Percentiles rank a stretch among this genome's conserved stretches.
Evolutionary conservation across 1,140 invertebrate species (phyloP).

Genomic region (Drosophila pectinifera): DNA sequence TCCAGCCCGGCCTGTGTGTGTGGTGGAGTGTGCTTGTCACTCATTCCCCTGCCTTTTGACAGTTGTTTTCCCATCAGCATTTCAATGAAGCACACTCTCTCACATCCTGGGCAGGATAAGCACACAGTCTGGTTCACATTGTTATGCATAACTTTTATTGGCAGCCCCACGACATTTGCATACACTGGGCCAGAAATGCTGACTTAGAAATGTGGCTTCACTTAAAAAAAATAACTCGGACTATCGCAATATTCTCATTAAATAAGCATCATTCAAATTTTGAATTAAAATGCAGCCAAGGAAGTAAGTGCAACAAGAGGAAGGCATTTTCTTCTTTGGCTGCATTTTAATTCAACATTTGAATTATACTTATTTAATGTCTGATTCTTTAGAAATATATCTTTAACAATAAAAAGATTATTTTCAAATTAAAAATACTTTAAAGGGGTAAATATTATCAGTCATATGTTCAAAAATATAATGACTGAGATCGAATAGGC

Average conservation of each 20-base stretch:
- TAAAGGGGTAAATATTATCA: too few relatives aligned
- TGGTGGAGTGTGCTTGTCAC: conserved; percentile 44
- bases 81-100: conserved; percentile 65
- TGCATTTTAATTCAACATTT: too few relatives aligned
- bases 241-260: neutral
- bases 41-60: conserved; percentile 76
- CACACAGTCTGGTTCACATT: conserved; percentile 43
- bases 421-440: too few relatives aligned
- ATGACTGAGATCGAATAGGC: too few relatives aligned
- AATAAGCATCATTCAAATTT: too few relatives aligned
- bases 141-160: conserved; percentile 76
- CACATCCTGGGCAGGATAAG: neutral
- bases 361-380: neutral
- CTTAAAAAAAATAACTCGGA: neutral
- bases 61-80: conserved; percentile 75
- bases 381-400: neutral
- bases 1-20: conserved; percentile 11
- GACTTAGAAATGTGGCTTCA: conserved; percentile 9
- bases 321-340: too few relatives aligned
- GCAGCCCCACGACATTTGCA: conserved; percentile 63
- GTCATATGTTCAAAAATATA: too few relatives aligned
- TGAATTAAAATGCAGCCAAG: too few relatives aligned
- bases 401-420: too few relatives aligned
- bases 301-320: too few relatives aligned
- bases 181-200: conserved; percentile 22